Evolutionary conservation across 1,140 invertebrate species (phyloP).

Genomic region (Diuraphis noxia): DNA sequence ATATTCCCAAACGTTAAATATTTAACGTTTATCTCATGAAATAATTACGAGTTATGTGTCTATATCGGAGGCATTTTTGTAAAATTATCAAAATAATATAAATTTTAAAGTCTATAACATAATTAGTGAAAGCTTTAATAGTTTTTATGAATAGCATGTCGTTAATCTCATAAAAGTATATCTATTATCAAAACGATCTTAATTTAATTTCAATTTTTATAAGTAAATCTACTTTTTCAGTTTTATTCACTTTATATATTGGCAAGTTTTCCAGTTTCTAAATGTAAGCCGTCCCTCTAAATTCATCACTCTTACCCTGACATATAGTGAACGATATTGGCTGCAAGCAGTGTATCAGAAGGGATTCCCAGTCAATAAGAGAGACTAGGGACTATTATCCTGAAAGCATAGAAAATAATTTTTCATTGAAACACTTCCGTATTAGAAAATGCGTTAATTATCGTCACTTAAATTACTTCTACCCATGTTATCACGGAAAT

Average conservation of each 20-base stretch:
- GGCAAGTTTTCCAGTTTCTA: background rate
- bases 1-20: background rate
- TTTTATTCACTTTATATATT: background rate
- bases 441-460: slow-evolving; percentile 19
- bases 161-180: no score
- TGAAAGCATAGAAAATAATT: background rate
- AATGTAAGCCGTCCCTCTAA: background rate
- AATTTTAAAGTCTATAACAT: no score
- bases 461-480: background rate
- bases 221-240: background rate
- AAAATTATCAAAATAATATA: no score
- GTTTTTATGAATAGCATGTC: no score
- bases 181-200: background rate
- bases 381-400: background rate
- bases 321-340: background rate
- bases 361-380: background rate
- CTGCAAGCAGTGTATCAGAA: background rate
- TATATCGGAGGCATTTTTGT: background rate
- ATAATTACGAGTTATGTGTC: background rate
- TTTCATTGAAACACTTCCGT: slow-evolving; percentile 8
- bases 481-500: background rate
- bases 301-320: background rate
- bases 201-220: background rate
- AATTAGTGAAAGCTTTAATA: no score
- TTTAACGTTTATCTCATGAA: background rate